phyloP scores from a whole-genome alignment of 2,797 vertebrate species.

The Ateles fusciceps region DNA sequence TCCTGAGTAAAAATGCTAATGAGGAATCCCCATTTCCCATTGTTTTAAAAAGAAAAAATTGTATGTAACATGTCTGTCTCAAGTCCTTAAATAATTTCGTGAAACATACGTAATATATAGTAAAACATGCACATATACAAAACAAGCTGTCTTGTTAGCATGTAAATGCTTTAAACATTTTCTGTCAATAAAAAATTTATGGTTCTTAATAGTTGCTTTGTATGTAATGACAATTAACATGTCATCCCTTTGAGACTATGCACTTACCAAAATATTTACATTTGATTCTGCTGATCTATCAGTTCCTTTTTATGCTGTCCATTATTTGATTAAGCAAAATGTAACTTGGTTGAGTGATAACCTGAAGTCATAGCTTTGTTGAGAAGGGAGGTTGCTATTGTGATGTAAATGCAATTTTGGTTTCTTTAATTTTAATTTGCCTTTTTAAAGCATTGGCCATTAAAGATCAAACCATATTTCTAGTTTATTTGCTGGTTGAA shows the following conservation, averaged over 20 bases:
- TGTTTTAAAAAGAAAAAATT: not conserved
- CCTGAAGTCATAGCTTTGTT: not conserved
- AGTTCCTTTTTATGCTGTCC: not conserved
- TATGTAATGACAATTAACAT: not conserved
- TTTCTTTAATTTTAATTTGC: not conserved
- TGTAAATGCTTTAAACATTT: not conserved
- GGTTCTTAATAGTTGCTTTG: not conserved
- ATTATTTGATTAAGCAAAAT: not conserved
- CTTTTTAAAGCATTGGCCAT: not conserved
- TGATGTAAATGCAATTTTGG: not conserved
- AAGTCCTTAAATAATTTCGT: not conserved
- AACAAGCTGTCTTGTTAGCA: not conserved
- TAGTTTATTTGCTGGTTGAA: conserved; percentile 13
- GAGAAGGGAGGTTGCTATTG: not conserved
- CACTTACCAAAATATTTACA: not conserved
- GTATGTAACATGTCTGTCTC: not conserved
- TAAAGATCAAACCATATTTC: not conserved
- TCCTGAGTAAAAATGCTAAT: not conserved
- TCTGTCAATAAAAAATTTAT: not conserved
- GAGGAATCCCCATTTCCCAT: not conserved
- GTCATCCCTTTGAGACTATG: not conserved
- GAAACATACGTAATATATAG: not conserved
- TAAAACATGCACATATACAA: not conserved
- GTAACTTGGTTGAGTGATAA: not conserved
- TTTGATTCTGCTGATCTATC: not conserved